Conservation (phyloP, 2,888 invertebrate species). For the Synanthedon formicaeformis region DNA sequence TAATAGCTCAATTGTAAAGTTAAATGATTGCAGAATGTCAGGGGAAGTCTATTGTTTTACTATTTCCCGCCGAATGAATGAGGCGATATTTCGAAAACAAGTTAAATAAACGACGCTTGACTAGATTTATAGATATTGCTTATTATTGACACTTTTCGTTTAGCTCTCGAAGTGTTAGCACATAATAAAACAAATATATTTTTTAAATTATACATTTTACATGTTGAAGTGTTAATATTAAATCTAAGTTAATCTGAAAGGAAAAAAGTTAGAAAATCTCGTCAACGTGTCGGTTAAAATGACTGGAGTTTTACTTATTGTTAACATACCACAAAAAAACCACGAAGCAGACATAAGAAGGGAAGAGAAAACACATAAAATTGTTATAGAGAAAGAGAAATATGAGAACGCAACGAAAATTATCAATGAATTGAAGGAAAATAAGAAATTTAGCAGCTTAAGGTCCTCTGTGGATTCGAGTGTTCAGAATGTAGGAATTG, state of each 20-base stretch:
- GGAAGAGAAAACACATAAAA: conserved; percentile 14
- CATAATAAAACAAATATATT: neutral
- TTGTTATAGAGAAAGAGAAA: conserved; percentile 21
- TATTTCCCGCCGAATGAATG: conserved; percentile 20
- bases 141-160: neutral
- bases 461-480: conserved; percentile 13
- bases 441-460: conserved; percentile 16
- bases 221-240: neutral
- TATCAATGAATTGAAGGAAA: conserved; percentile 23
- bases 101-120: neutral
- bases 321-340: conserved; percentile 66
- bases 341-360: conserved; percentile 46
- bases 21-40: conserved; percentile 7
- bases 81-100: conserved; percentile 8
- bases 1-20: neutral
- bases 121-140: neutral
- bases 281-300: conserved; percentile 20
- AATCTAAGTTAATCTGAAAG: too few species aligned
- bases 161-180: neutral
- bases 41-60: conserved; percentile 32
- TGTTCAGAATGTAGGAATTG: conserved; percentile 12
- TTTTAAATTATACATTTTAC: neutral
- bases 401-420: conserved; percentile 19
- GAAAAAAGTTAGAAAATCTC: too few species aligned
- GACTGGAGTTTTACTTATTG: conserved; percentile 71